Evolutionary conservation across 2,797 vertebrate species (phyloP).

Genomic region (Toxotes lorentzi): DNA sequence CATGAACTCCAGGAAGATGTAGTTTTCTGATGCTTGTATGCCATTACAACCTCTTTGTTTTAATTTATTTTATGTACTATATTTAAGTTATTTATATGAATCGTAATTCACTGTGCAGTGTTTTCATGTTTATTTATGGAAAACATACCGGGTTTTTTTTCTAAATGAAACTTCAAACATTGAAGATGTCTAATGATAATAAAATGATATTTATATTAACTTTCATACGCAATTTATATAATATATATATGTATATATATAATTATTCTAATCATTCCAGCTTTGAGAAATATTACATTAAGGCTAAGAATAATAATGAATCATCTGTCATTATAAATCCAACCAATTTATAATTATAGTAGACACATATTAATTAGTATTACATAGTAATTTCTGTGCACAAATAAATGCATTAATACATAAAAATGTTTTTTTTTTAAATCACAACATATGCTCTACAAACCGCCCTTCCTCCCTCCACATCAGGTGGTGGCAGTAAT

Average conservation of each 20-base stretch:
- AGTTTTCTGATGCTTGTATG: background rate
- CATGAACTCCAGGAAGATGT: background rate
- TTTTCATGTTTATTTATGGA: background rate
- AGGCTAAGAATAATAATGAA: too few species aligned
- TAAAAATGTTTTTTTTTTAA: background rate
- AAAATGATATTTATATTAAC: background rate
- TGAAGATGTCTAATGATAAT: background rate
- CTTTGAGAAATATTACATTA: background rate
- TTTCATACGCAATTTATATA: too few species aligned
- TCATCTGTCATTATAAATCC: too few species aligned
- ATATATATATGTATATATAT: too few species aligned
- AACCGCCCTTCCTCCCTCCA: background rate
- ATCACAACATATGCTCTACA: background rate
- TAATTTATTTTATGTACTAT: background rate
- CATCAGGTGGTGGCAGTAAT: constrained; percentile 31
- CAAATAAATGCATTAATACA: background rate
- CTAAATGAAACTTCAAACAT: background rate
- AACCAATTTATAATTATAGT: too few species aligned
- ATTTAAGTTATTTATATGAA: background rate
- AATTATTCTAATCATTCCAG: background rate
- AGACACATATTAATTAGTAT: background rate
- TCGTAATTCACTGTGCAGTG: background rate
- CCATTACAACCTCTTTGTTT: too few species aligned
- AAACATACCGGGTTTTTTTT: background rate
- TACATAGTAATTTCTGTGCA: background rate